Base-by-base conservation (phyloP, 2,888 invertebrate genomes). In the Ctena decussata region DNA sequence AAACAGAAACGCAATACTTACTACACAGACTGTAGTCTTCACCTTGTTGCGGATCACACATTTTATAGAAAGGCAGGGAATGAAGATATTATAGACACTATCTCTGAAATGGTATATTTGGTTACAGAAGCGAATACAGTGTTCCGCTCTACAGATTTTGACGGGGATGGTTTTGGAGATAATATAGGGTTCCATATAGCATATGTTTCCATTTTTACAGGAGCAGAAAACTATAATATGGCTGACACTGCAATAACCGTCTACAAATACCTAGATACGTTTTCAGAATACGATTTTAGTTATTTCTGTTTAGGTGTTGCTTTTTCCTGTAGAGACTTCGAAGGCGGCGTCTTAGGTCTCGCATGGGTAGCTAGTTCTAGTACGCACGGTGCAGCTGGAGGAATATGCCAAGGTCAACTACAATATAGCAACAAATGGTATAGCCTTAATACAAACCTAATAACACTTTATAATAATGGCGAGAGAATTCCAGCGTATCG, bases 81-180 rank as follows among this genome's bases (percentile, higher is more conserved):
- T 12, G 77, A 83, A 6, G 85, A 86, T 70, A 72, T 91, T 0
- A 65, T 77, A 21, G 80, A 57, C 24, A 92, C 94, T 12, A 84
- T 93, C 6, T 81, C 90, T 30, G 93, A 92, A 77, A 91, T 95
- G 85, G 78, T 91, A 11, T 91, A 91, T 72, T 86, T 92, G 3
- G 89, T 93, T 0, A 90, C 86, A n/a, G 92, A 93, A 79, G 92
- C 94, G 15, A 92, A 95, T 81, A 77, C 89, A 1, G 91, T 95
- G 18, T 95, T 95, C 77, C 91, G 94, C 24, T 84, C 87, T 21
- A 94, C 94, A 5, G 95, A 95, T 77, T 95, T 95, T 75, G 90
- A 94, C 84, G 94, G 93, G 0, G 93, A 94, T 72, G 94, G 93
- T 0, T 65, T 80, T 8, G 93, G 92, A 32, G 94, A 95, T 82